These are phyloP conservation scores for Drosophila arizonae DNA, from an alignment of 1,140 invertebrate genomes.

Conservation along the genomic window DNA sequence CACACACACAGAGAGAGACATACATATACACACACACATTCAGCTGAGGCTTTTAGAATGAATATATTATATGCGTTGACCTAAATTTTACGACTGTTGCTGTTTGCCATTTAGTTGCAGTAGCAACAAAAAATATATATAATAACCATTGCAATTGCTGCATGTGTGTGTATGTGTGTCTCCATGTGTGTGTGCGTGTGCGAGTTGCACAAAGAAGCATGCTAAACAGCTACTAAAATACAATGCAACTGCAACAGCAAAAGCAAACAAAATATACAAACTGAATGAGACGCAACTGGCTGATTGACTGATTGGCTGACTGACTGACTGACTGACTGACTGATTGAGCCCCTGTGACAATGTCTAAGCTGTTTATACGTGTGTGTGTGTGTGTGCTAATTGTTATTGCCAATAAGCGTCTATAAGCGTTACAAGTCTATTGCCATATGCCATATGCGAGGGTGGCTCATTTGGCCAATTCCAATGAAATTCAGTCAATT, in stretches of 20 bases:
- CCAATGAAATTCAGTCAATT: background rate
- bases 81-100: conserved; percentile 56
- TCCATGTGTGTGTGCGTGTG: conserved; percentile 34
- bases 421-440: conserved; percentile 34
- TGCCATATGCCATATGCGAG: conserved; percentile 22
- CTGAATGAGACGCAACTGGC: conserved; percentile 27
- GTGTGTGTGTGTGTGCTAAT: conserved; percentile 44
- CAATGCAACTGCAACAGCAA: conserved; percentile 43
- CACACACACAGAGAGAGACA: conserved; percentile 8
- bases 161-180: conserved; percentile 1
- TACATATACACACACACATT: conserved; percentile 6
- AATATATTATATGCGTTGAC: conserved; percentile 65
- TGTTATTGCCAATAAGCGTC: conserved; percentile 46
- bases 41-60: conserved; percentile 48
- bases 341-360: conserved; percentile 26
- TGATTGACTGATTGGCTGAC: conserved; percentile 1
- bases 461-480: conserved; percentile 8
- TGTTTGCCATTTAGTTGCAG: conserved; percentile 58
- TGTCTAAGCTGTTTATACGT: conserved; percentile 12
- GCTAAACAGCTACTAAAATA: conserved; percentile 62
- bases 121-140: conserved; percentile 22
- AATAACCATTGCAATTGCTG: conserved; percentile 39
- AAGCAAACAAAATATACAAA: conserved; percentile 41
- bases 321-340: conserved; percentile 19
- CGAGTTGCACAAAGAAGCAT: conserved; percentile 60